Conservation (phyloP, 2,797 vertebrate species). For the Aplochiton taeniatus region DNA sequence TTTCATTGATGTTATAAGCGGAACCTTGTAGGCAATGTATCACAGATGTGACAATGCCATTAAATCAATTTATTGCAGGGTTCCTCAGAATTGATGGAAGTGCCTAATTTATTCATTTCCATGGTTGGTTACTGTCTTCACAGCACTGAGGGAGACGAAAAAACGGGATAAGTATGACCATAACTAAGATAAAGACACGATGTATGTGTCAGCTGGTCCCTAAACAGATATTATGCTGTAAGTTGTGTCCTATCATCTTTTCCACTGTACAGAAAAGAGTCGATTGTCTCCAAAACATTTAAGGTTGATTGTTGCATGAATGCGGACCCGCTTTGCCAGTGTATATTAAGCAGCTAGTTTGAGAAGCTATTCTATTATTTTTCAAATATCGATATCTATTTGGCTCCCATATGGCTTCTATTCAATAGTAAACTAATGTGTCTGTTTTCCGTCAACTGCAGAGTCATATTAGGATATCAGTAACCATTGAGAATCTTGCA, state of each 20-base stretch:
- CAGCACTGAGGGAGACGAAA: constrained; percentile 9
- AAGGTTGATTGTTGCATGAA: too few species aligned
- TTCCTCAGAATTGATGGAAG: constrained; percentile 27
- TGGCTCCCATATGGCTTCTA: too few species aligned
- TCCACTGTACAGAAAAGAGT: background rate
- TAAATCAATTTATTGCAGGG: constrained; percentile 49
- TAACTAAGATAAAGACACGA: background rate
- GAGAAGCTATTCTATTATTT: background rate
- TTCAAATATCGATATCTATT: too few species aligned
- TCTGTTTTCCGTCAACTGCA: too few species aligned
- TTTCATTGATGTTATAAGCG: constrained; percentile 37
- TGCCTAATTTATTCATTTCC: constrained; percentile 40
- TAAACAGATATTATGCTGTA: background rate
- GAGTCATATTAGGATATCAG: too few species aligned
- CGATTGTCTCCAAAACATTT: too few species aligned
- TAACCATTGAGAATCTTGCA: too few species aligned
- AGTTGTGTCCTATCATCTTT: background rate
- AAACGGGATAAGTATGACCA: background rate
- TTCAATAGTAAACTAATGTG: too few species aligned
- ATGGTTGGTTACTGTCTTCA: constrained; percentile 18
- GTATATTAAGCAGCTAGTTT: background rate
- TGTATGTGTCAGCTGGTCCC: background rate
- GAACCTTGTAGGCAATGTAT: constrained; percentile 47
- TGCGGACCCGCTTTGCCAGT: too few species aligned
- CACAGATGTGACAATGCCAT: constrained; percentile 45